A percentile compares a stretch with the other conserved stretches of the same genome.
Evolutionary conservation across 1,140 invertebrate species (phyloP).

Genomic region (Tyrophagus putrescentiae): DNA sequence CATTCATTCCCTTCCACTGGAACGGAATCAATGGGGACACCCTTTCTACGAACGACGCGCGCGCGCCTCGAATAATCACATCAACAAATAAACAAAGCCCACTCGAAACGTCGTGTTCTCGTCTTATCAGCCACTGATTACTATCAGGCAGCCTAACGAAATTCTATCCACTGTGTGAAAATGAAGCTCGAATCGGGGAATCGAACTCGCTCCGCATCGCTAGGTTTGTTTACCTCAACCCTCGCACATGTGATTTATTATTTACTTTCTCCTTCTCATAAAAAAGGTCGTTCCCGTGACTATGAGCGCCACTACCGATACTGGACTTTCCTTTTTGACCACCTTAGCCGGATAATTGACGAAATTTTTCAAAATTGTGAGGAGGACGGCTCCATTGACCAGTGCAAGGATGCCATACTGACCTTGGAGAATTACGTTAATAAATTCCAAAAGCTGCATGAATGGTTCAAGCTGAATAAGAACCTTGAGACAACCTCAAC

Average conservation of each 20-base stretch:
- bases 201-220: slow-evolving; percentile 7
- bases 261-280: background rate
- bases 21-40: no score
- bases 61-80: no score
- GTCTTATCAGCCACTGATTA: no score
- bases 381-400: slow-evolving; percentile 44
- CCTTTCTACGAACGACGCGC: no score
- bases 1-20: no score
- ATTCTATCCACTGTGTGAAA: no score
- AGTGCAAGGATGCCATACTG: slow-evolving; percentile 70
- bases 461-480: slow-evolving; percentile 81
- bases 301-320: slow-evolving; percentile 67
- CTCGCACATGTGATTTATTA: background rate
- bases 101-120: no score
- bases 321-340: slow-evolving; percentile 87
- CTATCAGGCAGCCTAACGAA: no score
- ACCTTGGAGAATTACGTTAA: slow-evolving; percentile 82
- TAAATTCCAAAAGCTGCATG: slow-evolving; percentile 79
- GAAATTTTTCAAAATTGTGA: slow-evolving; percentile 50
- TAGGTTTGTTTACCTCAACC: slow-evolving; percentile 7
- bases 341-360: slow-evolving; percentile 72
- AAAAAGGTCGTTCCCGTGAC: background rate
- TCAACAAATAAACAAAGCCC: no score
- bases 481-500: slow-evolving; percentile 72
- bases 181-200: background rate